These are phyloP conservation scores for Agapostemon virescens DNA, from an alignment of 2,888 invertebrate species.

Conservation along the genomic window DNA sequence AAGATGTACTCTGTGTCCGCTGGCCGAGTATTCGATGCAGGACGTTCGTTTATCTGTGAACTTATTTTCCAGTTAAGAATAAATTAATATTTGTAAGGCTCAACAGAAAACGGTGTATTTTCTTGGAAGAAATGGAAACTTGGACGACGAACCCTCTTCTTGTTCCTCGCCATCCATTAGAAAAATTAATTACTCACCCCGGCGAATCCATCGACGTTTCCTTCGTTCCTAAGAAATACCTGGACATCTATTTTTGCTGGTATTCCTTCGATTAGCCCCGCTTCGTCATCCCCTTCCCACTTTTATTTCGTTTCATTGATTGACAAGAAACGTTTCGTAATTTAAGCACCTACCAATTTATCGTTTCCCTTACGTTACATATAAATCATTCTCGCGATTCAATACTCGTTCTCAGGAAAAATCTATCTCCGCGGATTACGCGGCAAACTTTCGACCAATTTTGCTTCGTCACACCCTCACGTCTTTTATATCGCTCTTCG, in stretches of 20 bases:
- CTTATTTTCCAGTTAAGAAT: slow-evolving; percentile 18
- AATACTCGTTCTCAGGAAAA: neutral
- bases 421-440: neutral
- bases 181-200: slow-evolving; percentile 31
- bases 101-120: neutral
- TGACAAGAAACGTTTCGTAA: neutral
- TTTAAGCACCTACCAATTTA: neutral
- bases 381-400: neutral
- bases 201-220: neutral
- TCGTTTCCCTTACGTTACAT: neutral
- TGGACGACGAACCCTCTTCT: neutral
- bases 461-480: neutral
- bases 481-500: neutral
- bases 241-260: neutral
- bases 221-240: neutral
- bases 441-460: neutral
- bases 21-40: slow-evolving; percentile 16
- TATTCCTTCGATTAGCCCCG: neutral
- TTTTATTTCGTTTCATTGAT: neutral
- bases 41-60: neutral
- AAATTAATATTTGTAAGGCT: slow-evolving; percentile 21
- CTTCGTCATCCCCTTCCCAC: neutral
- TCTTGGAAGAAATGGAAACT: neutral
- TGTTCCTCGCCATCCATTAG: neutral
- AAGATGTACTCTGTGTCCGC: neutral